Evolutionary conservation across 2,888 invertebrate genomes (phyloP).

Genomic region (Tricholauxania praeusta): DNA sequence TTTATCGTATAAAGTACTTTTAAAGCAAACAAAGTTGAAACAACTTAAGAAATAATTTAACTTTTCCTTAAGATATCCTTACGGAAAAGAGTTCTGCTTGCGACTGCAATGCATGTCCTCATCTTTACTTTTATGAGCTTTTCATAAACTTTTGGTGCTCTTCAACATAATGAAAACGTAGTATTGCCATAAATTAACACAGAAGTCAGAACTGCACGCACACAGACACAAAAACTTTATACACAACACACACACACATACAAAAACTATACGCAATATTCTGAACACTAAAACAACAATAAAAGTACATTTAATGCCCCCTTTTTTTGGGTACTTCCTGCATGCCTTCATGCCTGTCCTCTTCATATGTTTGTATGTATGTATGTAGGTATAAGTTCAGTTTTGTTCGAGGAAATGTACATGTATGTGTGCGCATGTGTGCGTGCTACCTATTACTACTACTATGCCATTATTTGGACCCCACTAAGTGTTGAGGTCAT

Average conservation of each 20-base stretch:
- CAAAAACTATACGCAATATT: background rate
- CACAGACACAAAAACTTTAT: background rate
- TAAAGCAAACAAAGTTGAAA: too few relatives aligned
- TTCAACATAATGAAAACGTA: slow-evolving; percentile 32
- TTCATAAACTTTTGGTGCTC: slow-evolving; percentile 25
- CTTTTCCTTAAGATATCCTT: too few relatives aligned
- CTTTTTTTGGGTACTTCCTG: background rate
- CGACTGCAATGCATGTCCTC: background rate
- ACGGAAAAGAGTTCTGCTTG: too few relatives aligned
- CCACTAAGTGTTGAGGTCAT: slow-evolving; percentile 24
- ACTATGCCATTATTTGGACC: background rate
- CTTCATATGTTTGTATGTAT: background rate
- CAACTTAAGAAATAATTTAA: too few relatives aligned
- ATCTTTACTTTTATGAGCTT: slow-evolving; percentile 3
- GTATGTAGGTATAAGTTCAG: background rate
- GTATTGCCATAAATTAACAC: slow-evolving; percentile 24
- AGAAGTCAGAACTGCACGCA: slow-evolving; percentile 15
- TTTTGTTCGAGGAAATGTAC: background rate
- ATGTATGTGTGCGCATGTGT: background rate
- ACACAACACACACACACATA: background rate
- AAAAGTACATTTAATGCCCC: slow-evolving; percentile 27
- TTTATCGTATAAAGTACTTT: too few relatives aligned
- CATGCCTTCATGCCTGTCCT: background rate
- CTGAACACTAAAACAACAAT: slow-evolving; percentile 19
- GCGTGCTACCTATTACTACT: background rate